Conservation (phyloP, 2,797 vertebrate genomes). For the Lagorchestes hirsutus region DNA sequence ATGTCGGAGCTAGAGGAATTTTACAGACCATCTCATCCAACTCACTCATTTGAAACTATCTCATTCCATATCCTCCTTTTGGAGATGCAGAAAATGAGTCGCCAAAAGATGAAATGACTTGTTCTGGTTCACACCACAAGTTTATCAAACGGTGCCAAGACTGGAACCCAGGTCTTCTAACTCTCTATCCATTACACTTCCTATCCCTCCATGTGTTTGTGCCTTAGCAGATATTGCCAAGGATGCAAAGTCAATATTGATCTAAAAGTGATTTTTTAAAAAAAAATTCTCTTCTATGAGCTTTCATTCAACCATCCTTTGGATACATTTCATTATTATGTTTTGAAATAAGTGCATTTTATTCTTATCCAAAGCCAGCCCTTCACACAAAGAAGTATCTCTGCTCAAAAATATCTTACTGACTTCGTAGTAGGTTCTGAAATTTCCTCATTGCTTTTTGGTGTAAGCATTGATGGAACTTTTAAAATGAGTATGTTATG, state of each 20-base stretch:
- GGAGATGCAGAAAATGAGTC: background rate
- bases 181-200: background rate
- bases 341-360: background rate
- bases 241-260: background rate
- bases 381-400: background rate
- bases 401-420: background rate
- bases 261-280: background rate
- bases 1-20: background rate
- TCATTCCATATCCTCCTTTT: background rate
- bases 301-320: background rate
- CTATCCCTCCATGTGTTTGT: background rate
- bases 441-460: background rate
- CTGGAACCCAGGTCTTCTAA: background rate
- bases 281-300: background rate
- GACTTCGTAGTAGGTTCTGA: background rate
- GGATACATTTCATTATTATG: background rate
- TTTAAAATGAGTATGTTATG: background rate
- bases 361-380: background rate
- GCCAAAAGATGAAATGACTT: background rate
- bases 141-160: background rate
- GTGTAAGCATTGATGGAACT: background rate
- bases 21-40: background rate
- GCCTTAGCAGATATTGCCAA: background rate
- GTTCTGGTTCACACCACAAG: background rate
- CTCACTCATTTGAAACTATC: background rate